These are phyloP conservation scores for Iphiclides podalirius DNA, from an alignment of 2,888 invertebrate genomes.

Conservation along the genomic window DNA sequence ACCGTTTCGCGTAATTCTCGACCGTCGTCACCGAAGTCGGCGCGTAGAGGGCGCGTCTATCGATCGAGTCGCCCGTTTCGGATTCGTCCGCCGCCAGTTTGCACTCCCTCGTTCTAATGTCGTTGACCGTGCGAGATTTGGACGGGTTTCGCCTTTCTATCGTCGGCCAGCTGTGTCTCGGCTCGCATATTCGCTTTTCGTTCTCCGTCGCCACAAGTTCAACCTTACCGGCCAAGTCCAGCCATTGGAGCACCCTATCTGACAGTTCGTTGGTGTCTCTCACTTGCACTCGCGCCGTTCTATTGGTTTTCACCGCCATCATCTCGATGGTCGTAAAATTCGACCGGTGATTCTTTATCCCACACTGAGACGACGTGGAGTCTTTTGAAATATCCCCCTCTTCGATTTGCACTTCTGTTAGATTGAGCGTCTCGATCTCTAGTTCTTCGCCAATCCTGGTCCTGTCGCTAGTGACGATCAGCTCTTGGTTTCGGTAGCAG, in stretches of 20 bases:
- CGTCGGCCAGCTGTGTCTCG: constrained; percentile 69
- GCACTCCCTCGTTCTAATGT: constrained; percentile 50
- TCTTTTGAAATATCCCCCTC: constrained; percentile 52
- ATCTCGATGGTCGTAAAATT: constrained; percentile 46
- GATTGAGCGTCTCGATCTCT: constrained; percentile 52
- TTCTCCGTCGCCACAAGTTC: constrained; percentile 61
- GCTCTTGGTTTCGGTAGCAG: constrained; percentile 51
- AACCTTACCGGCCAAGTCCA: constrained; percentile 85
- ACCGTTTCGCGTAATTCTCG: constrained; percentile 74
- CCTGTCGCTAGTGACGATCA: constrained; percentile 55
- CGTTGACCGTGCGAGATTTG: constrained; percentile 62
- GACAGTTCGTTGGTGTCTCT: constrained; percentile 72
- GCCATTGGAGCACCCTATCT: constrained; percentile 88
- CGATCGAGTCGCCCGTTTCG: constrained; percentile 59
- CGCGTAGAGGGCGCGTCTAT: constrained; percentile 67
- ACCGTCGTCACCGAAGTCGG: constrained; percentile 72
- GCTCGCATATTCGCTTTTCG: constrained; percentile 58
- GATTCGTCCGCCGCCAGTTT: constrained; percentile 46
- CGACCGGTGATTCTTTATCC: constrained; percentile 41
- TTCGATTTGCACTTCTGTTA: constrained; percentile 57
- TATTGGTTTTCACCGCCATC: constrained; percentile 58
- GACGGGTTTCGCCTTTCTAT: constrained; percentile 54
- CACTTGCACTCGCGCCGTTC: constrained; percentile 54
- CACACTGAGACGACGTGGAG: constrained; percentile 51
- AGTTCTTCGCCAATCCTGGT: constrained; percentile 39